A percentile compares a stretch with the other conserved stretches of the same genome.
Evolutionary conservation across 2,113 vertebrate genomes (phyloP).

Genomic region (Piaya cayana): DNA sequence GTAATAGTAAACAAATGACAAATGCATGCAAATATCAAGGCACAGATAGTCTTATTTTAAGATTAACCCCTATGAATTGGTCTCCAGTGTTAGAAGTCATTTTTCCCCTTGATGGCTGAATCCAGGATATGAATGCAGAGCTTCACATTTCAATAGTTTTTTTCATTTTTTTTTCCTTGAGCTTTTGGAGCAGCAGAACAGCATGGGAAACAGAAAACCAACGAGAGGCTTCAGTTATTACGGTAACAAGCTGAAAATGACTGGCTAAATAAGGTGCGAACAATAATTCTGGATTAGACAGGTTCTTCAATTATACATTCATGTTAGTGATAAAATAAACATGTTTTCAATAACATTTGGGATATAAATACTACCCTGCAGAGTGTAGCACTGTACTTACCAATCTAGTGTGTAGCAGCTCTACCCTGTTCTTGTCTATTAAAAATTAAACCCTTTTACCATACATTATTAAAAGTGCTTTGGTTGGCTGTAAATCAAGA

Average conservation of each 20-base stretch:
- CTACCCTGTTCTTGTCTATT: conserved; percentile 73
- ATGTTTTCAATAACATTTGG: conserved; percentile 72
- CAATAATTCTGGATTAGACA: conserved; percentile 67
- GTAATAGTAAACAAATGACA: neutral
- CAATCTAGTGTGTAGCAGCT: conserved; percentile 55
- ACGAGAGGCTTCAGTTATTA: conserved; percentile 4
- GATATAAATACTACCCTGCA: conserved; percentile 63
- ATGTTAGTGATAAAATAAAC: conserved; percentile 74
- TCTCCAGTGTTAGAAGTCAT: neutral
- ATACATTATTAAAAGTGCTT: conserved; percentile 81
- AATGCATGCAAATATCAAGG: neutral
- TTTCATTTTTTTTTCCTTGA: neutral
- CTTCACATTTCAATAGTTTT: neutral
- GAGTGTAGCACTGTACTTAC: conserved; percentile 54
- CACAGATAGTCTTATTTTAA: conserved; percentile 15
- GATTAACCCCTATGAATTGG: neutral
- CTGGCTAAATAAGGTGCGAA: conserved; percentile 70
- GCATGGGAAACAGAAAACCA: neutral
- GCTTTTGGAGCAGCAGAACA: neutral
- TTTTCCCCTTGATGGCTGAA: conserved; percentile 6
- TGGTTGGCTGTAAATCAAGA: conserved; percentile 76
- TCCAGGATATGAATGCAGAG: neutral
- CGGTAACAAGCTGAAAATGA: neutral
- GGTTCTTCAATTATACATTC: conserved; percentile 78
- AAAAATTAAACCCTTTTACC: conserved; percentile 80